phyloP scores from a whole-genome alignment of 2,888 invertebrate species.

The Periphyllus acericola region DNA sequence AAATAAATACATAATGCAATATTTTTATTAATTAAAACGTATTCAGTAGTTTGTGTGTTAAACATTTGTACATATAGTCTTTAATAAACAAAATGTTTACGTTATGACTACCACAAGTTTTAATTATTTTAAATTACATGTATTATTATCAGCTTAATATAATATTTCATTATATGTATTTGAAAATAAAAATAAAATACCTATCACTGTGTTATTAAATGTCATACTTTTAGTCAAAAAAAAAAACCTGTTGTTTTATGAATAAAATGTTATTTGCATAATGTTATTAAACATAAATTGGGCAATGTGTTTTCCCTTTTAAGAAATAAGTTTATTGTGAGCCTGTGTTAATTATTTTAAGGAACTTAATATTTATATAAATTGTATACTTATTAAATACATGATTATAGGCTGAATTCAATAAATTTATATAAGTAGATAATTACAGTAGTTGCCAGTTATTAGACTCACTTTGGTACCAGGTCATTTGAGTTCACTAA shows the following conservation, averaged over 20 bases:
- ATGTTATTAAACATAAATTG: neutral
- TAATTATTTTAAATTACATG: slow-evolving; percentile 20
- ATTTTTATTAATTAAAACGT: slow-evolving; percentile 16
- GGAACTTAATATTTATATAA: neutral
- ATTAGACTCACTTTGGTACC: too few relatives aligned
- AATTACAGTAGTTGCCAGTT: too few relatives aligned
- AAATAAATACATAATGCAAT: neutral
- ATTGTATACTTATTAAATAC: neutral
- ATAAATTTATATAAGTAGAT: neutral
- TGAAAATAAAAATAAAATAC: neutral
- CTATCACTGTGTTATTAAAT: slow-evolving; percentile 10
- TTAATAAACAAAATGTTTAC: neutral
- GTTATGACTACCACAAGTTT: neutral
- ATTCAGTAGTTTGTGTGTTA: slow-evolving; percentile 2
- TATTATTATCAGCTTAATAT: slow-evolving; percentile 17
- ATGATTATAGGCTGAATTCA: neutral
- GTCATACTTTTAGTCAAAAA: neutral
- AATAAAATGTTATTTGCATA: neutral
- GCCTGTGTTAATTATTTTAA: neutral
- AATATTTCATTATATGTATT: slow-evolving; percentile 13
- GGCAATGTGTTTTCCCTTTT: neutral
- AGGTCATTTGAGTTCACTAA: too few relatives aligned
- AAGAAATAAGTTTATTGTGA: neutral
- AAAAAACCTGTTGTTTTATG: slow-evolving; percentile 5
- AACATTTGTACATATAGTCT: neutral